phyloP scores from a whole-genome alignment of 2,888 invertebrate genomes.

The Heterodera filipjevi region DNA sequence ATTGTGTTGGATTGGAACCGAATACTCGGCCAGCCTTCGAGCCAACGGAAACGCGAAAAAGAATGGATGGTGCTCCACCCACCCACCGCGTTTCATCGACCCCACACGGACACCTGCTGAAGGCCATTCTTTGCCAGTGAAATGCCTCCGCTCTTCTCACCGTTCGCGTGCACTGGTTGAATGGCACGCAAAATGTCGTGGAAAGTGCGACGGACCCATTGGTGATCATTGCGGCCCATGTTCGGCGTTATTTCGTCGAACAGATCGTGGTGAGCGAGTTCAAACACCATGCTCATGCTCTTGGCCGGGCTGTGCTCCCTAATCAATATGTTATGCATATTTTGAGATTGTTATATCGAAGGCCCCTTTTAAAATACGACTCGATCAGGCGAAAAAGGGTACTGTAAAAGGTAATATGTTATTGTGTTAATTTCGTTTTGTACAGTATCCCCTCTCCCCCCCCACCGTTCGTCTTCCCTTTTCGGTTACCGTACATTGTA shows the following conservation, averaged over 20 bases:
- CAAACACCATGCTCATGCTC: constrained; percentile 27
- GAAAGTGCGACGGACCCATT: constrained; percentile 21
- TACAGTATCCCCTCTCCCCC: neutral
- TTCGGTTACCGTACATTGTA: constrained; percentile 14
- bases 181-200: constrained; percentile 19
- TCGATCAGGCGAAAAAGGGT: no score
- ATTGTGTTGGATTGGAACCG: no score
- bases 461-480: no score
- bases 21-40: no score
- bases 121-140: no score
- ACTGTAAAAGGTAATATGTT: no score
- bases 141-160: neutral
- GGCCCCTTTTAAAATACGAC: no score
- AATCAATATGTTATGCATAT: neutral
- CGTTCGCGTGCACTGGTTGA: constrained; percentile 16
- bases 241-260: constrained; percentile 26
- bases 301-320: constrained; percentile 27
- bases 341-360: neutral
- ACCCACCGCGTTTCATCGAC: no score
- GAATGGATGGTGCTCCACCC: no score
- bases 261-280: constrained; percentile 25
- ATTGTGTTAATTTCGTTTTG: no score
- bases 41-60: no score
- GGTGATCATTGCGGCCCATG: constrained; percentile 12
- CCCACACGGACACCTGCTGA: no score